These are phyloP conservation scores for Hippocampus guttulatus DNA, from an alignment of 2,113 vertebrate genomes.

Conservation along the genomic window DNA sequence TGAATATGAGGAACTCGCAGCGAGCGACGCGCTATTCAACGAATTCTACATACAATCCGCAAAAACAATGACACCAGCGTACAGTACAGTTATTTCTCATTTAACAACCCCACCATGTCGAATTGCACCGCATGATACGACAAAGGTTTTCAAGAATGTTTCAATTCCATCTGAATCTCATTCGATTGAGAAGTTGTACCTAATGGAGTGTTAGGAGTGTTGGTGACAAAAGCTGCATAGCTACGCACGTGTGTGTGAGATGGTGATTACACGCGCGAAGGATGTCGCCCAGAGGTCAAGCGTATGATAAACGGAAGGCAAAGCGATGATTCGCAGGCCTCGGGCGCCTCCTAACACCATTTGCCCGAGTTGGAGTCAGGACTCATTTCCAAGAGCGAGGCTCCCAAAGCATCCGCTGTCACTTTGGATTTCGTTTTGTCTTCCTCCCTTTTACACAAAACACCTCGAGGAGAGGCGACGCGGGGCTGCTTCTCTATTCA, in stretches of 20 bases:
- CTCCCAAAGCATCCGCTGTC: slow-evolving; percentile 25
- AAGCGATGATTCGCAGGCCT: slow-evolving; percentile 11
- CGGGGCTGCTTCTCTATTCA: slow-evolving; percentile 43
- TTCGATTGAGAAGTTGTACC: neutral
- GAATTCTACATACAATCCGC: too few relatives aligned
- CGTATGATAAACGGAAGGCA: slow-evolving; percentile 8
- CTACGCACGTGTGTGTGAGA: slow-evolving; percentile 34
- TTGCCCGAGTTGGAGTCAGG: slow-evolving; percentile 5
- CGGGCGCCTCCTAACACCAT: slow-evolving; percentile 3
- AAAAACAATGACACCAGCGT: too few relatives aligned
- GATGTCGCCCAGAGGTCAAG: slow-evolving; percentile 40
- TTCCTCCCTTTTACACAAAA: slow-evolving; percentile 21
- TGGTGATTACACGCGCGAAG: slow-evolving; percentile 23
- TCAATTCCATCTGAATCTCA: neutral
- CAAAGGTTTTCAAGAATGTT: neutral
- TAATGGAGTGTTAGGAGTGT: neutral
- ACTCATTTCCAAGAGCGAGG: slow-evolving; percentile 13
- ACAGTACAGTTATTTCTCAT: too few relatives aligned
- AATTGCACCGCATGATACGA: too few relatives aligned
- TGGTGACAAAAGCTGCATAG: neutral
- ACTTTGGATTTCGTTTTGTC: slow-evolving; percentile 43
- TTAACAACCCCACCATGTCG: too few relatives aligned
- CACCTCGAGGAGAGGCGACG: slow-evolving; percentile 25
- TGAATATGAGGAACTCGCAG: too few relatives aligned
- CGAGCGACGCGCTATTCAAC: too few relatives aligned